A percentile compares a stretch with the other conserved stretches of the same genome.
Conservation (phyloP, 2,888 invertebrate species). For the Drosophila cracens region DNA sequence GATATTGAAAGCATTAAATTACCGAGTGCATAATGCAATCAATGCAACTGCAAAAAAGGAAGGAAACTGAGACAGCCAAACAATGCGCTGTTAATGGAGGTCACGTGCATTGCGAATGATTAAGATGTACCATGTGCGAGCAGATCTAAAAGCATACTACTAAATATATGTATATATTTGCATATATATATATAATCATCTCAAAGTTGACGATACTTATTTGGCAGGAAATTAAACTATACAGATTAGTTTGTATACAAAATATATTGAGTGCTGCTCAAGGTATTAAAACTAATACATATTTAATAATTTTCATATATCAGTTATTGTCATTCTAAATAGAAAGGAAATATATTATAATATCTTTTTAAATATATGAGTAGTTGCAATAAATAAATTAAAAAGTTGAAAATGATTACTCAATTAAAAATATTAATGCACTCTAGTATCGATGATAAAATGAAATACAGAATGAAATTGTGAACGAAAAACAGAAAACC, state of each 20-base stretch:
- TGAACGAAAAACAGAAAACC: neutral
- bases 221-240: slow-evolving; percentile 32
- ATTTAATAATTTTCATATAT: neutral
- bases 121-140: slow-evolving; percentile 6
- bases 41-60: slow-evolving; percentile 33
- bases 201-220: slow-evolving; percentile 13
- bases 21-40: slow-evolving; percentile 59
- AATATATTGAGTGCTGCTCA: neutral
- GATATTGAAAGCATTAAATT: slow-evolving; percentile 64
- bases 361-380: neutral
- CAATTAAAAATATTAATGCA: no score
- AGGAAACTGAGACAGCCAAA: slow-evolving; percentile 35
- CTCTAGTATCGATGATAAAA: neutral
- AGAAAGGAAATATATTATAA: neutral
- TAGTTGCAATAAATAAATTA: neutral
- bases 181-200: neutral
- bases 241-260: slow-evolving; percentile 17
- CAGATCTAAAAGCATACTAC: neutral
- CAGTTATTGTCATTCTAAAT: neutral
- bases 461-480: neutral
- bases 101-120: slow-evolving; percentile 50
- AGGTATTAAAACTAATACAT: neutral
- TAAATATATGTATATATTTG: neutral
- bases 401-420: neutral
- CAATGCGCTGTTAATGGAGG: slow-evolving; percentile 60